Conservation (phyloP, 1,140 invertebrate genomes). For the Heliconius eleuchia region DNA sequence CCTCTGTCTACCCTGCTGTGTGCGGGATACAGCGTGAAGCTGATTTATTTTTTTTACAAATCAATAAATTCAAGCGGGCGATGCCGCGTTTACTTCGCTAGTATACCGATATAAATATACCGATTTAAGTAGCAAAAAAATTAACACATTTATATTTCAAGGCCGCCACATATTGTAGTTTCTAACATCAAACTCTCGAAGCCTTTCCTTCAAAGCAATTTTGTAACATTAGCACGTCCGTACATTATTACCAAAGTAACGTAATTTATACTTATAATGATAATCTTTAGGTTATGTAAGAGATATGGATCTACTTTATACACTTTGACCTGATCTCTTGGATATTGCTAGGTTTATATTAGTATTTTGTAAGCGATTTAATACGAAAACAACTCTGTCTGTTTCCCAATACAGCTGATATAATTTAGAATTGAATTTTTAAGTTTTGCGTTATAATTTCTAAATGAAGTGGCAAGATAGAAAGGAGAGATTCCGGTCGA, state of each 20-base stretch:
- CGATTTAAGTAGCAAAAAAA: neutral
- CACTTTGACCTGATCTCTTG: slow-evolving; percentile 17
- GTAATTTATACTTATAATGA: slow-evolving; percentile 1
- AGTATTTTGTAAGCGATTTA: neutral
- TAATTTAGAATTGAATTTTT: too few relatives aligned
- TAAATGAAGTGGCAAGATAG: too few relatives aligned
- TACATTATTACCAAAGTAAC: neutral
- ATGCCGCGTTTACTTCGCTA: too few relatives aligned
- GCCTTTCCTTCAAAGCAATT: neutral
- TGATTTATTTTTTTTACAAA: too few relatives aligned
- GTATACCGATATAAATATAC: too few relatives aligned
- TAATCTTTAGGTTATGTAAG: slow-evolving; percentile 21
- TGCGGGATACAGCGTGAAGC: too few relatives aligned
- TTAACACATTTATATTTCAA: neutral
- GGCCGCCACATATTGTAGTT: neutral
- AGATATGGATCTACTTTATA: slow-evolving; percentile 23
- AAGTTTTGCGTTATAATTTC: too few relatives aligned
- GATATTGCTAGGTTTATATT: neutral
- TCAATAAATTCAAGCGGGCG: too few relatives aligned
- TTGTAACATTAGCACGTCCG: slow-evolving; percentile 18
- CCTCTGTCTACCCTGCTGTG: too few relatives aligned
- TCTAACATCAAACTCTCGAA: neutral
- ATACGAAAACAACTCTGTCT: too few relatives aligned
- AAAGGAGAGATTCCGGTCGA: too few relatives aligned
- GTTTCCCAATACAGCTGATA: too few relatives aligned